phyloP scores from a whole-genome alignment of 2,888 invertebrate genomes.

The Heliconius cydno region DNA sequence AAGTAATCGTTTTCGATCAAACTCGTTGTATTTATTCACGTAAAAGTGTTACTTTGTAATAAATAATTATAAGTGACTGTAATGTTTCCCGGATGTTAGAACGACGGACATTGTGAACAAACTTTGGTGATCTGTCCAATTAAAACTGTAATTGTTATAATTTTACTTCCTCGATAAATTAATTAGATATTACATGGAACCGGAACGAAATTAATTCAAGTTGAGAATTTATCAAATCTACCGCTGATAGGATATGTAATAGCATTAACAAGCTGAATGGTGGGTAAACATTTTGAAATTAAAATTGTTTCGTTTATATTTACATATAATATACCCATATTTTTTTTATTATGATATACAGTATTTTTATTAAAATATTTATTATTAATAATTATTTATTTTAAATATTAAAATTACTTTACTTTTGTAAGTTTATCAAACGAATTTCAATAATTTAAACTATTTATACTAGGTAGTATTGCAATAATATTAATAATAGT shows the following conservation, averaged over 20 bases:
- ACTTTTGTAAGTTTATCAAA: neutral
- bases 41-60: conserved; percentile 55
- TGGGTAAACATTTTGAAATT: conserved; percentile 59
- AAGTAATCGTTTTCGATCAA: conserved; percentile 66
- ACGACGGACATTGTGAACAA: conserved; percentile 55
- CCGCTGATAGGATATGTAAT: conserved; percentile 67
- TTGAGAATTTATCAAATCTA: conserved; percentile 68
- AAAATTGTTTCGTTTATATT: conserved; percentile 31
- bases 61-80: conserved; percentile 49
- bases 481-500: neutral
- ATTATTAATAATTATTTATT: neutral
- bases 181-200: conserved; percentile 76
- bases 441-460: neutral
- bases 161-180: conserved; percentile 75
- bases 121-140: conserved; percentile 70
- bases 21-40: conserved; percentile 60
- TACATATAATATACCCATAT: no score
- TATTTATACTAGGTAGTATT: neutral
- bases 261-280: conserved; percentile 73
- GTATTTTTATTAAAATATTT: neutral
- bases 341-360: neutral
- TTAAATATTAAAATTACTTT: neutral
- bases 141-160: conserved; percentile 75
- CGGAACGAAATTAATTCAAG: conserved; percentile 73
- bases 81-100: conserved; percentile 56